Evolutionary conservation across 2,888 invertebrate species (phyloP), one percentile per base, ranked within the genome.

Genomic region (Cistogaster globosa): DNA sequence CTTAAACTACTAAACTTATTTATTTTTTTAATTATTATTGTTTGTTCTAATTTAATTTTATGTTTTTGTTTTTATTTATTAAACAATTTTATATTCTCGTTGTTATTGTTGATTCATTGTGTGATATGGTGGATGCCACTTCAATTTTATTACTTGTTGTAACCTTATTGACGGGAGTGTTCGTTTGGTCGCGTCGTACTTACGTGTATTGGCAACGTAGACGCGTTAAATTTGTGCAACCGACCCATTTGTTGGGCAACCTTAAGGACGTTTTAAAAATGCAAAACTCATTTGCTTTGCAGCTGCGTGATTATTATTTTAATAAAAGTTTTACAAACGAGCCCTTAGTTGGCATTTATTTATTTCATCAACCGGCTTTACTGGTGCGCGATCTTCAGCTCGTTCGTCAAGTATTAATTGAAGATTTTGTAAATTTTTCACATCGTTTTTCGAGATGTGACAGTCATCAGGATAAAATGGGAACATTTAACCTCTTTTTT

Each of bases 301-400:
- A 91, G 57, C 81, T 93, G 67, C 90, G 90, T 2, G 90, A 92
- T 12, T 86, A 93, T 9, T 93, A 94, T 84, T 89, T 91, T 32
- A 87, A 92, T 68, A 86, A 89, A 53, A 72, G 86, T 4, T 87
- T 89, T 78, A 58, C 87, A 88, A 76, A 91, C 86, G 87, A 88
- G 87, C 88, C 92, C 69, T 76, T 93, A 74, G 89, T 90, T 87
- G 90, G 94, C 89, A 87, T 93, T 87, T 89, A 92, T 89, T 90
- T 94, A n/a, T 92, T 94, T 80, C 92, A 93, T 86, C 92, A 92
- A 76, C 94, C 94, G 1, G 90, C 91, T 1, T 77, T 94, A 32
- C 75, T 94, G 42, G 87, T 93, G 18, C 92, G 93, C 16, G 93
- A 94, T 83, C 92, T 93, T 0, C 92, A 92, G 20, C 86, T 94